A percentile compares a stretch with the other conserved stretches of the same genome.
phyloP scores from a whole-genome alignment of 2,113 vertebrate species.

The Atrichornis clamosus region DNA sequence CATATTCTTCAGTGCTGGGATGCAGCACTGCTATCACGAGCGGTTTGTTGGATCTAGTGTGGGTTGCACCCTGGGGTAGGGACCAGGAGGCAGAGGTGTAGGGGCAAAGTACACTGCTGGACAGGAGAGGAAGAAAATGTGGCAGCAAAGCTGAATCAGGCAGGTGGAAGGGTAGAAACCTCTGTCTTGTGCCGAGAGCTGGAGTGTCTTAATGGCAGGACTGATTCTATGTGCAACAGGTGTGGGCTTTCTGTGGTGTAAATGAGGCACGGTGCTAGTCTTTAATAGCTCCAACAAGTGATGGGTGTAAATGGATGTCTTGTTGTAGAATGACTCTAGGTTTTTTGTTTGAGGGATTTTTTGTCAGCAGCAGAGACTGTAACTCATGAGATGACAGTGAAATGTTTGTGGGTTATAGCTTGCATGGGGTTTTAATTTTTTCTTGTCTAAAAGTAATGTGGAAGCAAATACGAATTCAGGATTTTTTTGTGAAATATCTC shows the following conservation, averaged over 20 bases:
- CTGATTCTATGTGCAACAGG: neutral
- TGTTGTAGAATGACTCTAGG: neutral
- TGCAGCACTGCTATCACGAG: fast-evolving
- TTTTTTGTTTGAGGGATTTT: fast-evolving
- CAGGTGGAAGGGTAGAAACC: neutral
- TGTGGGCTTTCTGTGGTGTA: neutral
- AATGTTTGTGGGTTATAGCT: neutral
- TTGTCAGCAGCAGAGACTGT: neutral
- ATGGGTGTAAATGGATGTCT: neutral
- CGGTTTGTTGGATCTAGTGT: neutral
- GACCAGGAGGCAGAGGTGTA: neutral
- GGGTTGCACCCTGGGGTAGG: neutral
- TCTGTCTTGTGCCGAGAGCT: neutral
- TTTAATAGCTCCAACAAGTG: neutral
- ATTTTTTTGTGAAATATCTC: neutral
- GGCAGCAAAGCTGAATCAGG: neutral
- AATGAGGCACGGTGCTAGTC: neutral
- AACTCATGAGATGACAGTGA: neutral
- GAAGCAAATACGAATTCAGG: neutral
- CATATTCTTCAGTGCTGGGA: neutral
- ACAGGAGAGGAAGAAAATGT: neutral
- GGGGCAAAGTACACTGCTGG: fast-evolving
- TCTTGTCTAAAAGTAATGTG: neutral
- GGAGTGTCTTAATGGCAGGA: neutral
- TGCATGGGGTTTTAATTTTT: neutral